Evolutionary conservation across 1,140 invertebrate species (phyloP), one percentile per base, ranked within the genome.

Genomic region (Ylistrum balloti): DNA sequence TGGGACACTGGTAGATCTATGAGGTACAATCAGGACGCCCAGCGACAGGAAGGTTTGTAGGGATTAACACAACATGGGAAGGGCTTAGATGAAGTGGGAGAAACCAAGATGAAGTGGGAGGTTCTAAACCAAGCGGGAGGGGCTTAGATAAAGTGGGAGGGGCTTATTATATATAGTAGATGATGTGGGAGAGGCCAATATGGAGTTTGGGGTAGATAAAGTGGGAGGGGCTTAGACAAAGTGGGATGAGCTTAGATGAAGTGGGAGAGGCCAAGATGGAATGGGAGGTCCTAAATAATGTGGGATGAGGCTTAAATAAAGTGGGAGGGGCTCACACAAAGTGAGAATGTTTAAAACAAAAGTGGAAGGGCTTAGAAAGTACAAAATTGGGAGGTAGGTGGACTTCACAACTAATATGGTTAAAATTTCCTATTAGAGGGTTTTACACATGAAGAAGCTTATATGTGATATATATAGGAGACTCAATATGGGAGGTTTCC

Each of bases 1-100:
- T 96, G 96, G 96, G 96, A 96, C 91, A 93, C 93, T 15, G 93
- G 93, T 32, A 93, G 95, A 32, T 96, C 96, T 1, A 94, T 96
- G 91, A 92, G 96, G 38, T 96, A 95, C 89, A 96, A 96, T 88
- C 96, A 96, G 88, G 96, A 96, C 93, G 94, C 96, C 20, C 96
- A 96, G 91, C 94, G 96, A 91, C 95, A 96, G 89, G 96, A 96
- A 93, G 96, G 96, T 96, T 92, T 1, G 41, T 45, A 35, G 90
- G 56, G n/a, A n/a, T n/a, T n/a, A n/a, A n/a, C n/a, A n/a, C n/a
- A n/a, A n/a, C n/a, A n/a, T n/a, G n/a, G n/a, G n/a, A n/a, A n/a
- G n/a, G n/a, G n/a, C n/a, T n/a, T n/a, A n/a, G n/a, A n/a, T n/a
- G n/a, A n/a, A n/a, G n/a, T n/a, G n/a, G n/a, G n/a, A n/a, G n/a